Evolutionary conservation across 1,140 invertebrate species (phyloP), one percentile per base, ranked within the genome.

Genomic region (Phocides pigmalion): DNA sequence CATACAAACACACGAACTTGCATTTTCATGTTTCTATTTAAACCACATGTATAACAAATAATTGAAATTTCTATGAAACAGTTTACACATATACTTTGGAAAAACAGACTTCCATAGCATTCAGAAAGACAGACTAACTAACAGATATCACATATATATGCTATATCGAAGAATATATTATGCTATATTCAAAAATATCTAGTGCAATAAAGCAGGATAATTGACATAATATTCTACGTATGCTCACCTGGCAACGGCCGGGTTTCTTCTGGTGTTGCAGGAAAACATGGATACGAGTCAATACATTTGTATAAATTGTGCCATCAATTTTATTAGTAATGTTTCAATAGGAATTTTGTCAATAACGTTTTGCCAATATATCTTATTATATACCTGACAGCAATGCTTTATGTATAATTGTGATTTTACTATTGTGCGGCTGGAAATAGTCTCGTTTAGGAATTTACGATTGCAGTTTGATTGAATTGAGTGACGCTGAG

Each of bases 201-300:
- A 37, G 20, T 42, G 17, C 51, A 44, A 58, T 17, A 4, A 58
- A 58, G 22, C 39, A 2, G 9, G 58, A n/a, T 14, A 66, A 54
- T 22, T 51, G 59, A 61, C 46, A 15, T 44, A 65, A 49, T 39
- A 63, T 35, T 65, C 47, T 44, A 68, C 22, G n/a, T 35, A 53
- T 15, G 70, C 82, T 86, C 78, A 88, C 85, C 85, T 86, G 64
- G 56, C 44, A 16, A 63, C 67, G 22, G 66, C 69, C 17, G 74
- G 64, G 15, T 67, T 72, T 81, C 82, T 88, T 76, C 70, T 59
- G 63, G 70, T 64, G 76, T 62, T 70, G 82, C 82, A 67, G 81
- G 76, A 81, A 84, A 85, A 83, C 64, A 83, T 68, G 58, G 58
- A 49, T 58, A 66, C 47, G 69, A 77, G 72, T 81, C 79, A 82